Percentiles rank a stretch among this genome's conserved stretches.
phyloP scores from a whole-genome alignment of 2,888 invertebrate genomes.

The Lasioglossum oenotherae region DNA sequence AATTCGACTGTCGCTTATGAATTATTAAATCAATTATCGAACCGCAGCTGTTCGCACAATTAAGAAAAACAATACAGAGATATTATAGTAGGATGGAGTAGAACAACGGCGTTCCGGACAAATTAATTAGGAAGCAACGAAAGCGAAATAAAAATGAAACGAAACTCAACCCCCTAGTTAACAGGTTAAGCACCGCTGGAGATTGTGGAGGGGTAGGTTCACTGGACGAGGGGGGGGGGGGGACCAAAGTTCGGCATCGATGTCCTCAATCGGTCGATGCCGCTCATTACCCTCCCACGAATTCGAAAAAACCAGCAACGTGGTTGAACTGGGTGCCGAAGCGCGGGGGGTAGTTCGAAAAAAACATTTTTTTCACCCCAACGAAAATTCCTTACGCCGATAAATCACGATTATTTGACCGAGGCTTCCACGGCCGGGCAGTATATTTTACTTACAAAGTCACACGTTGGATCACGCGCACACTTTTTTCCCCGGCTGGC shows the following conservation, averaged over 20 bases:
- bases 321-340: not conserved
- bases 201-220: not conserved
- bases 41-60: not conserved
- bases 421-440: constrained; percentile 82
- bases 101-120: not conserved
- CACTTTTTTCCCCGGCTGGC: constrained; percentile 67
- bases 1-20: not conserved
- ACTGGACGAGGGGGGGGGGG: not conserved
- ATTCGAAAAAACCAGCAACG: constrained; percentile 15
- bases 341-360: constrained; percentile 51
- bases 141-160: not conserved
- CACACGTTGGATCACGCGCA: constrained; percentile 82
- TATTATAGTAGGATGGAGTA: not conserved
- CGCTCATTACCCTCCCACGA: constrained; percentile 45
- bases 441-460: constrained; percentile 84
- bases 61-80: not conserved
- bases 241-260: constrained; percentile 1
- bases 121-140: not conserved
- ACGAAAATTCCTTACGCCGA: constrained; percentile 82
- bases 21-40: constrained; percentile 1
- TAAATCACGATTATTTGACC: constrained; percentile 85
- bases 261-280: constrained; percentile 15
- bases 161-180: not conserved
- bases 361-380: constrained; percentile 67
- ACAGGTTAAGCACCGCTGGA: not conserved